Evolutionary conservation across 35 echinoderm and acorn worm genomes (phyloP).

Genomic region (Heliocidaris erythrogramma): DNA sequence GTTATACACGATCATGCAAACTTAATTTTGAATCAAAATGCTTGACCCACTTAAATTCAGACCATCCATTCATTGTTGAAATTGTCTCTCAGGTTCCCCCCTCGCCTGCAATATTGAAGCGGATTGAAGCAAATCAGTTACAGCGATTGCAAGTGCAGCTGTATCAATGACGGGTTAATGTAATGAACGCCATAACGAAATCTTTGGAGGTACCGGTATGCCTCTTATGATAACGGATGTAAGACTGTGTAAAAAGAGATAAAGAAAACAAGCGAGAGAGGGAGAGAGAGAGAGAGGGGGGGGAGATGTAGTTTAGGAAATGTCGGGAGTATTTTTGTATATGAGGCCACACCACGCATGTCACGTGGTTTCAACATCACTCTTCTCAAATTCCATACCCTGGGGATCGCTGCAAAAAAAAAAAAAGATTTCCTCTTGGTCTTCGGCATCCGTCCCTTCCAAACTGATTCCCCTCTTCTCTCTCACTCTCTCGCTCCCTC

Average conservation of each 20-base stretch:
- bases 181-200: constrained; percentile 35
- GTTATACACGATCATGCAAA: not conserved
- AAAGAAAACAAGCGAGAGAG: not conserved
- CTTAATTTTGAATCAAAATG: not conserved
- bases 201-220: not conserved
- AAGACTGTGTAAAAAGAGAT: not conserved
- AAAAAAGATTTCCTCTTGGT: constrained; percentile 4
- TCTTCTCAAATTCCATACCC: not conserved
- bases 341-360: not conserved
- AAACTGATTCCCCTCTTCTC: not conserved
- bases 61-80: constrained; percentile 2
- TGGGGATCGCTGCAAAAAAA: not conserved
- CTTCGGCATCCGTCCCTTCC: not conserved
- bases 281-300: not conserved
- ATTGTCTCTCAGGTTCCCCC: not conserved
- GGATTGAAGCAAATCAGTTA: constrained; percentile 4
- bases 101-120: not conserved
- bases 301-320: not conserved
- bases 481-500: not conserved
- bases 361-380: not conserved
- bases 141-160: not conserved
- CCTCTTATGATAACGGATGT: not conserved
- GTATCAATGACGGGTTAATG: constrained; percentile 35
- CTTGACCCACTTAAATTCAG: constrained; percentile 28
- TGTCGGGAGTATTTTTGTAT: not conserved